These are phyloP conservation scores for Oreochromis grahami DNA, from an alignment of 2,797 vertebrate species.

Conservation along the genomic window DNA sequence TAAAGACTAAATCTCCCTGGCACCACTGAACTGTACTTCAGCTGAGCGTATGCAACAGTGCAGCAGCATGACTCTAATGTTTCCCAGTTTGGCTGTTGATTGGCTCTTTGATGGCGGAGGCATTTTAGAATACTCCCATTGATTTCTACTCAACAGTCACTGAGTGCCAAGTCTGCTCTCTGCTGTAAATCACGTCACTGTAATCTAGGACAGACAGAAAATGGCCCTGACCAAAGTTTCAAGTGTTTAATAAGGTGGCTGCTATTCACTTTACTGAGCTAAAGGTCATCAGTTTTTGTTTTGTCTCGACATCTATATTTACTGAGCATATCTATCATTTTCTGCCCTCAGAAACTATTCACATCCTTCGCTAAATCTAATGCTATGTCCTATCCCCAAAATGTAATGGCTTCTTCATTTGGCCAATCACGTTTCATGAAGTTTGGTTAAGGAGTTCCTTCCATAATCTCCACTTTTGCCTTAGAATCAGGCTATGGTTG, in stretches of 20 bases:
- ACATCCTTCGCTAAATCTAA: background rate
- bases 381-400: fast-evolving
- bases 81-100: background rate
- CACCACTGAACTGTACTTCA: background rate
- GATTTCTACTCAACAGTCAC: background rate
- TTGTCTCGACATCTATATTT: background rate
- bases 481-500: background rate
- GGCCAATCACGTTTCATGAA: background rate
- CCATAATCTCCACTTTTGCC: background rate
- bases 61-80: background rate
- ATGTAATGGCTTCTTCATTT: background rate
- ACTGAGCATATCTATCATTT: background rate
- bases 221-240: background rate
- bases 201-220: background rate
- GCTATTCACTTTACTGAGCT: background rate
- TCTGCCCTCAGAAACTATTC: background rate
- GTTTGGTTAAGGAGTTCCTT: background rate
- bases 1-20: background rate
- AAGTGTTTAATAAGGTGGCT: background rate
- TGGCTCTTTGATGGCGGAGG: background rate
- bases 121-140: background rate
- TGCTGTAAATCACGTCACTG: background rate
- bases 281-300: background rate
- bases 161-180: background rate
- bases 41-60: background rate